Base-by-base conservation (phyloP, 2,113 vertebrate species). In the Protobothrops flavoviridis region DNA sequence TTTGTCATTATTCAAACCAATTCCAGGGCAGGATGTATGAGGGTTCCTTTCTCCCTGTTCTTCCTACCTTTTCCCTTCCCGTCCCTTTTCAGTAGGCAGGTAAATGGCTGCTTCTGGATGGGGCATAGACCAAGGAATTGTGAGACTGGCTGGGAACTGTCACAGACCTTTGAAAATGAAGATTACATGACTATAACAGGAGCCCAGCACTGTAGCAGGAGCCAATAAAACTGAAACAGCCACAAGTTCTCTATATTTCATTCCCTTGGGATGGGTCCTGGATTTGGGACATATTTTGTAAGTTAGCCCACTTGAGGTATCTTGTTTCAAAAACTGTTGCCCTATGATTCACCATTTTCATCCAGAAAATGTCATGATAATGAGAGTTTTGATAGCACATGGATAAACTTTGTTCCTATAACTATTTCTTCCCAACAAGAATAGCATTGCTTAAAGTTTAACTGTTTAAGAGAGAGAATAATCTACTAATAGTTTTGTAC, bases 381-480 rank as follows among this genome's bases (percentile, higher is more conserved):
- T 69, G 64, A 33, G 29, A n/a, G 12, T n/a, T 69, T 69, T 69
- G 12, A 29, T 69, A 69, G 29, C 13, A 69, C 33, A 69, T 33
- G 29, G 13, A 69, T 69, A 69, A 69, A 69, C 64, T 69, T 69
- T 5, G n/a, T 95, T 92, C 92, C 91, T 55, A 95, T 96, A 94
- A 94, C 95, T 95, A 95, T 88, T 93, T 93, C 91, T 45, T 87
- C 59, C 56, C 87, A n/a, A 23, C 29, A 57, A 85, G 7, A 45
- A 57, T 85, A 13, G 7, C n/a, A 86, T 29, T 57, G 53, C 7
- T n/a, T 43, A 57, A 81, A 57, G 4, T 26, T 87, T 29, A 26
- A 50, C 45, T 87, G 85, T 24, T 87, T 29, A 7, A 91, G 43
- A 64, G 39, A 23, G 48, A 90, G 24, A 21, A 85, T 33, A 3